Conservation (phyloP, 1,140 invertebrate genomes). For the Hesperophylax magnus region DNA sequence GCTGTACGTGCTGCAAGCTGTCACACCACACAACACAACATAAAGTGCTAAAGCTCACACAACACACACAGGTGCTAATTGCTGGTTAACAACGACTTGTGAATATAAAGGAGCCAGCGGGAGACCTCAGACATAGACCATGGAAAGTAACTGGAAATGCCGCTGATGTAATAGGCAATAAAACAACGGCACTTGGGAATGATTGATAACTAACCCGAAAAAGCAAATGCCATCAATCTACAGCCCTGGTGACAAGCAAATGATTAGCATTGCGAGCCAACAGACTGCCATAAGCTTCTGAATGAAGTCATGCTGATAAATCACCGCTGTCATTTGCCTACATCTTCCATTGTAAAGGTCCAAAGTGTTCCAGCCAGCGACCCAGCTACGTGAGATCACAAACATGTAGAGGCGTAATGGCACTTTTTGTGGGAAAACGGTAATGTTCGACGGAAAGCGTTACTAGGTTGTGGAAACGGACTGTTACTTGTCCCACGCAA, state of each 20-base stretch:
- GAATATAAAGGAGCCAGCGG: constrained; percentile 22
- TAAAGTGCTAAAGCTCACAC: constrained; percentile 61
- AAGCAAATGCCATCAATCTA: background rate
- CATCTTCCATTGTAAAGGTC: constrained; percentile 28
- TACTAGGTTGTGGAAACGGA: constrained; percentile 9
- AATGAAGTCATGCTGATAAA: constrained; percentile 26
- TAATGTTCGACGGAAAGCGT: constrained; percentile 7
- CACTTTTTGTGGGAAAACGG: constrained; percentile 50
- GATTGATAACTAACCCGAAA: background rate
- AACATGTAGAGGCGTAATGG: constrained; percentile 48
- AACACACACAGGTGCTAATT: constrained; percentile 27
- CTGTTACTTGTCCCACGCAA: constrained; percentile 38
- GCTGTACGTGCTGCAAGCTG: constrained; percentile 74
- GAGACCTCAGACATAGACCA: constrained; percentile 21
- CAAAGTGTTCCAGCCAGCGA: constrained; percentile 23
- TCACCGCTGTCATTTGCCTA: background rate
- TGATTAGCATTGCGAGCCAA: background rate
- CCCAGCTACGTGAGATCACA: constrained; percentile 35
- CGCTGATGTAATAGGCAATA: background rate
- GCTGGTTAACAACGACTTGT: constrained; percentile 21
- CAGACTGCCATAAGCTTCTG: constrained; percentile 13
- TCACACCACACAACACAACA: constrained; percentile 64
- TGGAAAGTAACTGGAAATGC: background rate
- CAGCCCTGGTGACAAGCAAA: background rate
- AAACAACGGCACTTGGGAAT: background rate